Evolutionary conservation across 2,797 vertebrate genomes (phyloP), one percentile per base, ranked within the genome.

Genomic region (Arnoldichthys spilopterus): DNA sequence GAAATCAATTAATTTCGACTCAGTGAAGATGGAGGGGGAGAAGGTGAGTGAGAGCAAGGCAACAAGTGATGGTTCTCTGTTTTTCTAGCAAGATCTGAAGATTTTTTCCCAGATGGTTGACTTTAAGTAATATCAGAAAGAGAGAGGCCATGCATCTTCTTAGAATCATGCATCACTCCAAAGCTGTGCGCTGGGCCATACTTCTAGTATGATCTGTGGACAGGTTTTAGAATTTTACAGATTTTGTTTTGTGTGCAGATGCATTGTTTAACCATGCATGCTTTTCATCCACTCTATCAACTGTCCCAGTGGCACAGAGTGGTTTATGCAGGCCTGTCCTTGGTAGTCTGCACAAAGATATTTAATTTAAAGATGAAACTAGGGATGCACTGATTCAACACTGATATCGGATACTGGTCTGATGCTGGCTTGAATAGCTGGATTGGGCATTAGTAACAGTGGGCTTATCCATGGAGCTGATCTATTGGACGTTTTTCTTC

Each of bases 11-110:
- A 77, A 62, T 68, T 68, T 74, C 70, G 51, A 78, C 68, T 72
- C 24, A 9, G 18, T 16, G 71, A 82, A 49, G 47, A 87, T 87
- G 86, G 86, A 85, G 79, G 84, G 84, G 77, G 86, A 85, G 77
- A 84, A 77, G 83, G 86, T 87, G 53, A 74, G 82, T 87, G 37
- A 62, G 80, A 62, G 34, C 32, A 24, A n/a, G 12, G 22, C 63
- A 11, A 9, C 28, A 37, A 26, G 9, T 61, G 7, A 15, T 13
- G 2, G 34, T 64, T 64, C 20, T 40, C 34, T n/a, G 16, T 16
- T 34, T 12, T 40, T 66, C 13, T 43, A 5, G 4, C 1, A 11
- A 12, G 0, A 37, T 34, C 59, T 63, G 1, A 2, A 45, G 43
- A 5, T 4, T 43, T 6, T 18, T 28, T n/a, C 32, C n/a, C 18